Percentiles rank a stretch among this genome's conserved stretches.
These are phyloP conservation scores for Drosophila teissieri DNA, from an alignment of 1,140 invertebrate genomes.

Conservation along the genomic window DNA sequence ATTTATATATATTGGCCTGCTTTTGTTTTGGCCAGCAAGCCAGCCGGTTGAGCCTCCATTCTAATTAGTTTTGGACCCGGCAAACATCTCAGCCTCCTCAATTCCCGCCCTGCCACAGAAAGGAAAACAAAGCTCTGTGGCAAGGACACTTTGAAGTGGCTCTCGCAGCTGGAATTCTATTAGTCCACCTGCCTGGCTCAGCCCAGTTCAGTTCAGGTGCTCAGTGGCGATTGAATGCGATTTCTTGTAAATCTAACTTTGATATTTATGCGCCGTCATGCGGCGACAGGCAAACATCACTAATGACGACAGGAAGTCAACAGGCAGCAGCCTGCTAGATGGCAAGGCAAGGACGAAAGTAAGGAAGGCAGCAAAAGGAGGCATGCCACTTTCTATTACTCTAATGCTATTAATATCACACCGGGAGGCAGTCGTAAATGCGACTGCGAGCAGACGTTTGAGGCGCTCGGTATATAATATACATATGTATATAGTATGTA, in stretches of 20 bases:
- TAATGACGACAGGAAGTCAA: constrained; percentile 41
- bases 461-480: constrained; percentile 24
- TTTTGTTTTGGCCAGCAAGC: neutral
- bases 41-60: neutral
- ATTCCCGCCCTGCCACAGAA: constrained; percentile 1
- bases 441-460: neutral
- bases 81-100: neutral
- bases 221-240: constrained; percentile 15
- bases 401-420: constrained; percentile 61
- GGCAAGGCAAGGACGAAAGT: neutral
- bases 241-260: constrained; percentile 31
- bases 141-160: constrained; percentile 26
- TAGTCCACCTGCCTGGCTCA: constrained; percentile 13
- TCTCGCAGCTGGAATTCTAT: constrained; percentile 10
- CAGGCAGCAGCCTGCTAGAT: neutral
- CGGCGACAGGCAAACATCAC: constrained; percentile 48
- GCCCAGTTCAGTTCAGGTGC: neutral
- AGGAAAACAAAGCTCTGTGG: neutral
- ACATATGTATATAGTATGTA: constrained; percentile 37
- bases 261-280: constrained; percentile 42
- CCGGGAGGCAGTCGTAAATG: constrained; percentile 22
- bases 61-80: constrained; percentile 23
- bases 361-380: too few species aligned
- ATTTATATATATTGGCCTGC: neutral
- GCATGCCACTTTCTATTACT: constrained; percentile 14